Conservation (phyloP, 2,797 vertebrate genomes). For the Megaceryle alcyon region DNA sequence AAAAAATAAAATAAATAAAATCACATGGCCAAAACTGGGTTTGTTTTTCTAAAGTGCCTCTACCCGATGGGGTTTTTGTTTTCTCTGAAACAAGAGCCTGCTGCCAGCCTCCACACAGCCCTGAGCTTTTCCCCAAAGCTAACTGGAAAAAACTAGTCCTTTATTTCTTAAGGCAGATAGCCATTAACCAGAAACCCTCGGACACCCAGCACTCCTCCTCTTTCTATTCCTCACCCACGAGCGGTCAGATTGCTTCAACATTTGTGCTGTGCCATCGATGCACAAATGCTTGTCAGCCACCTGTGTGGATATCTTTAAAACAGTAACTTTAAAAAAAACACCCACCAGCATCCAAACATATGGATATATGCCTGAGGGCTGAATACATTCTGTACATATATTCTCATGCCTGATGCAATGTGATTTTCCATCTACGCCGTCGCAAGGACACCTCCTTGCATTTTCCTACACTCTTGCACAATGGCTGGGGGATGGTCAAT, state of each 20-base stretch:
- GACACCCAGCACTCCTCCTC: background rate
- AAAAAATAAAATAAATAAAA: background rate
- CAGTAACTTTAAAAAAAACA: conserved; percentile 63
- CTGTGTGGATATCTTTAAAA: conserved; percentile 62
- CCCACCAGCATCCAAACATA: conserved; percentile 63
- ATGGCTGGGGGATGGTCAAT: background rate
- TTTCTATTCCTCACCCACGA: conserved; percentile 5
- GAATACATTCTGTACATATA: conserved; percentile 39
- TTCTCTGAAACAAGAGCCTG: conserved; percentile 2
- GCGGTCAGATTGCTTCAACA: conserved; percentile 13
- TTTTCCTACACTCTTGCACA: background rate
- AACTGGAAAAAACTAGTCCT: background rate
- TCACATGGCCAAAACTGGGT: background rate
- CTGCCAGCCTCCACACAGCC: background rate
- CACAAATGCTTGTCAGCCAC: conserved; percentile 48
- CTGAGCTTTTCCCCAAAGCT: background rate
- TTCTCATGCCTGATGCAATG: conserved; percentile 20
- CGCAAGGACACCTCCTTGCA: background rate
- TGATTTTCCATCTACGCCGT: background rate
- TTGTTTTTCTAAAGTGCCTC: background rate
- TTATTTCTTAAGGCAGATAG: background rate
- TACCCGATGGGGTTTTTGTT: background rate
- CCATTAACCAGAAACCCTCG: conserved; percentile 1
- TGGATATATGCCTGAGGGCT: conserved; percentile 52
- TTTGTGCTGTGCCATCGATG: conserved; percentile 32